Evolutionary conservation across 1,140 invertebrate genomes (phyloP).

Genomic region (Olivierus martensii): DNA sequence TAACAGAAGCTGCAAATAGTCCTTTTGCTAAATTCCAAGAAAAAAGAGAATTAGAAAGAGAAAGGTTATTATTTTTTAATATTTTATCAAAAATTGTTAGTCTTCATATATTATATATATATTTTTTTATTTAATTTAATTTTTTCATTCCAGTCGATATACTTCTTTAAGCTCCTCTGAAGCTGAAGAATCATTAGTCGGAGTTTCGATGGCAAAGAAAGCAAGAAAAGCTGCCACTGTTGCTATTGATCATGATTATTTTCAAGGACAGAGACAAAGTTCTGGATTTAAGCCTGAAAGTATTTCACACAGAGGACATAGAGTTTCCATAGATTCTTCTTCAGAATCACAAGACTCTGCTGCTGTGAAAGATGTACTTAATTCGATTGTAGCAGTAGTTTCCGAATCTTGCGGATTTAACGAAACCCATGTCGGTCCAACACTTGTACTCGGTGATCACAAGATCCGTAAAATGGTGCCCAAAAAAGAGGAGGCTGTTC

Average conservation of each 20-base stretch:
- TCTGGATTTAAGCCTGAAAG: conserved; percentile 1
- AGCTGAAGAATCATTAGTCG: not conserved
- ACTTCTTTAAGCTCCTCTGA: conserved; percentile 10
- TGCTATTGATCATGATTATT: conserved; percentile 28
- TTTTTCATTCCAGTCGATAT: conserved; percentile 5
- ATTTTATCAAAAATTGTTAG: too few relatives aligned
- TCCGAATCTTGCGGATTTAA: conserved; percentile 9
- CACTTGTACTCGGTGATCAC: not conserved
- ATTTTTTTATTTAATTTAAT: too few relatives aligned
- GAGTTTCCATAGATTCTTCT: conserved; percentile 16
- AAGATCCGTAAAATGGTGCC: not conserved
- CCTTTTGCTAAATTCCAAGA: conserved; percentile 29
- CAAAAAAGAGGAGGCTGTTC: too few relatives aligned
- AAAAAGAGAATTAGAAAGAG: conserved; percentile 25
- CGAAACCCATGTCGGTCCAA: conserved; percentile 9
- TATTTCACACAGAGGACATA: not conserved
- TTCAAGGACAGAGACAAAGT: conserved; percentile 20
- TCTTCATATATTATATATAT: too few relatives aligned
- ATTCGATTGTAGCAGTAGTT: conserved; percentile 19
- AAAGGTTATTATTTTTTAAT: not conserved
- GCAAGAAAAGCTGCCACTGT: conserved; percentile 8
- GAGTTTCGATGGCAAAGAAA: not conserved
- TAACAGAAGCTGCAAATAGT: conserved; percentile 22
- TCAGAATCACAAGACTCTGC: conserved; percentile 16
- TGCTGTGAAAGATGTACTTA: conserved; percentile 20